These are phyloP conservation scores for Staurois parvus DNA, from an alignment of 2,797 vertebrate genomes.

Conservation along the genomic window DNA sequence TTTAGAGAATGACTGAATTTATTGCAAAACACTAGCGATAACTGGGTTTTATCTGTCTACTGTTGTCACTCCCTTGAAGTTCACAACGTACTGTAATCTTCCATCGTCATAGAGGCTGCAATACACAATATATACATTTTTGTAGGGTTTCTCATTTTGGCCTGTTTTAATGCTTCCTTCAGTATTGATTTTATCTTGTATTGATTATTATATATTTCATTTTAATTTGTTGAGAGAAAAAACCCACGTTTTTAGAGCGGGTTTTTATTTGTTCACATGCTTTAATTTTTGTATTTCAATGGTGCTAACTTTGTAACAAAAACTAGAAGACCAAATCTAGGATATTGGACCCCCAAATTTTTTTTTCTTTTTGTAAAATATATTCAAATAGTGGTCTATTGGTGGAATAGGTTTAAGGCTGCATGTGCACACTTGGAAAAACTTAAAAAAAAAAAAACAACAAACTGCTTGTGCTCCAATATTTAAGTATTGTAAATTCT, in stretches of 20 bases:
- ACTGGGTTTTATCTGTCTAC: not conserved
- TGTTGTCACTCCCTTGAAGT: not conserved
- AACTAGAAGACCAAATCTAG: slow-evolving; percentile 56
- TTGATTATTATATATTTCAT: not conserved
- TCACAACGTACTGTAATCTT: slow-evolving; percentile 7
- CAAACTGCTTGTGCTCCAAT: not conserved
- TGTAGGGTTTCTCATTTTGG: not conserved
- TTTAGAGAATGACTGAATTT: not conserved
- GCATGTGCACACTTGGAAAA: not conserved
- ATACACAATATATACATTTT: not conserved
- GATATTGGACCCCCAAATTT: not conserved
- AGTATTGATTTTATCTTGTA: slow-evolving; percentile 31
- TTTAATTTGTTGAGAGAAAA: too few relatives aligned
- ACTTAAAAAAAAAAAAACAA: not conserved
- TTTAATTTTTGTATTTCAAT: slow-evolving; percentile 56
- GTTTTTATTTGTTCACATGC: slow-evolving; percentile 40
- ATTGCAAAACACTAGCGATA: slow-evolving; percentile 60
- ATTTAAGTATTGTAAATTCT: too few relatives aligned
- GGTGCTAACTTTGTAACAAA: slow-evolving; percentile 57
- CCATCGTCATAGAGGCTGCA: slow-evolving; percentile 19
- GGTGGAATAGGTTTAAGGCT: not conserved
- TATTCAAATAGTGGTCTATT: not conserved
- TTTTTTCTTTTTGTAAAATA: not conserved
- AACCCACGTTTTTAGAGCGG: slow-evolving; percentile 27
- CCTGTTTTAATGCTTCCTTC: slow-evolving; percentile 66